Base-by-base conservation (phyloP, 2,113 vertebrate genomes). In the Columba janthina region DNA sequence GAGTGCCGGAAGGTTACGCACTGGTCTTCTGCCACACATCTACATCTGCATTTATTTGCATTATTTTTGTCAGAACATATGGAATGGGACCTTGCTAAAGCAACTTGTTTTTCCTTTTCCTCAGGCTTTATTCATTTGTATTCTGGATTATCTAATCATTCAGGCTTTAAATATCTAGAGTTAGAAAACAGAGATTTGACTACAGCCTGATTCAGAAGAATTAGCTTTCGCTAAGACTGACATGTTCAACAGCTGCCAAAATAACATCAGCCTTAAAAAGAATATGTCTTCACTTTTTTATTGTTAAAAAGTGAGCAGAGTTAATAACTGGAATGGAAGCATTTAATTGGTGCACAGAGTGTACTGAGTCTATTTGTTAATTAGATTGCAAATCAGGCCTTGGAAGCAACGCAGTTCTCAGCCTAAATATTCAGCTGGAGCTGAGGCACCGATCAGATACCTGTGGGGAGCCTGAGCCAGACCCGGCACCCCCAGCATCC, bases 181-280 rank as follows among this genome's bases (percentile, higher is more conserved):
- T 87, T 77, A 88, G 79, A 78, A 85, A 73, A 58, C 60, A 75
- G 53, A 56, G 50, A 28, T 81, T 71, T 88, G 51, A 56, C 71
- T 88, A 15, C 8, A 10, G 53, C 81, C 67, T 71, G 62, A 82
- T 87, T 80, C 85, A 71, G 79, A 87, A 66, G 81, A 87, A 69
- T 51, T 73, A 70, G 31, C 48, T 92, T 38, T 67, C 70, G 64
- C n/a, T 53, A 40, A n/a, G 78, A 82, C 28, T 46, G 94, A 85
- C 31, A 15, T 5, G 32, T 60, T 89, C 91, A 66, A 74, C 89
- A 92, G 70, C 67, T 96, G 94, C 85, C 66, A 87, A 70, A 91
- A 40, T 42, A 54, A 61, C 46, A 67, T 36, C 58, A 92, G 46
- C 50, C 26, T 90, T 74, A 25, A 70, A 66, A 93, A 80, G 64